Evolutionary conservation across 1,140 invertebrate genomes (phyloP), one percentile per base, ranked within the genome.

Genomic region (Formica exsecta): DNA sequence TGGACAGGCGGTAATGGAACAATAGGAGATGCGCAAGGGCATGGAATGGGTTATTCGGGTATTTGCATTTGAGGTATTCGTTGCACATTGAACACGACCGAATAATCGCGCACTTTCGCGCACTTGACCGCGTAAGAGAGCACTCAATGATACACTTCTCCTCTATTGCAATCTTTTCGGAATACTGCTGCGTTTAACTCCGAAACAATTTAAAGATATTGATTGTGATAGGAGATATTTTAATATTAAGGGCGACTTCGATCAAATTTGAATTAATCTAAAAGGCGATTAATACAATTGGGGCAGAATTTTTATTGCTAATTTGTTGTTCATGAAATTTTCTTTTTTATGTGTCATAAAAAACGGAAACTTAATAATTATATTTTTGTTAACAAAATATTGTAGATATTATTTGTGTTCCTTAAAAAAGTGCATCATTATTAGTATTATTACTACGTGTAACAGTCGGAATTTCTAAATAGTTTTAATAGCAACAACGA

Each of bases 11-110:
- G 22, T 85, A 90, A 87, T 90, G n/a, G 86, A 86, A 90, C 81
- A 90, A 90, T 86, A 44, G 80, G 16, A 25, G 22, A 73, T 29
- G 71, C 57, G 44, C n/a, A 41, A 73, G 59, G 38, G 19, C 44
- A 32, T 59, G 66, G 48, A 87, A 81, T 64, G 22, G 71, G 16
- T 71, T 65, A 61, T 89, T 70, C 59, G 86, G 36, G 11, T 57
- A 87, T 87, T 90, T 77, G 76, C 86, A 90, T 90, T 81, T 75
- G 62, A 77, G 70, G 62, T 90, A 87, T 86, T 86, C 61, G 44
- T 32, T 48, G 38, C 25, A 54, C 64, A 64, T 70, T 64, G 79
- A 87, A 87, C 54, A 51, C 71, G 51, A 57, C 41, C 66, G 57
- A 87, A 87, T 89, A 66, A 87, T 66, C 64, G 25, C 13, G 9